phyloP scores from a whole-genome alignment of 2,888 invertebrate species.

The Adela reaumurella region DNA sequence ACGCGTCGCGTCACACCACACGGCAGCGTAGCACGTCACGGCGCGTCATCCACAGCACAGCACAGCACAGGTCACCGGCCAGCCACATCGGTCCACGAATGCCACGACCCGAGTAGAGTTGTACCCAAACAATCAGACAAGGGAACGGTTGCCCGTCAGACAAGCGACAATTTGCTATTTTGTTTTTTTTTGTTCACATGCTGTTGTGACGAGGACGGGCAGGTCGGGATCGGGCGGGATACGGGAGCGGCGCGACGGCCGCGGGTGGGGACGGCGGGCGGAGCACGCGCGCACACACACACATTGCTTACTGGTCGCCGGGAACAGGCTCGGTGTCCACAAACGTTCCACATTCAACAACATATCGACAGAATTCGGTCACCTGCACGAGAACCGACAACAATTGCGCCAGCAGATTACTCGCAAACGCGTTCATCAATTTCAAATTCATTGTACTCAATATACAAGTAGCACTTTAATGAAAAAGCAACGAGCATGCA shows the following conservation, averaged over 20 bases:
- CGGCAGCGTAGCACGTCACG: constrained; percentile 13
- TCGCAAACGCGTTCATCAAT: neutral
- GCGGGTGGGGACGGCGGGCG: constrained; percentile 16
- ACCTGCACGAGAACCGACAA: neutral
- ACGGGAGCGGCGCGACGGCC: constrained; percentile 21
- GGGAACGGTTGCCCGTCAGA: constrained; percentile 61
- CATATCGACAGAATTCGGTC: neutral
- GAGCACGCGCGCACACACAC: constrained; percentile 8
- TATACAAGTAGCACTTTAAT: neutral
- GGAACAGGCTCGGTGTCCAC: neutral
- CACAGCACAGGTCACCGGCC: constrained; percentile 15
- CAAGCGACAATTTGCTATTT: constrained; percentile 55
- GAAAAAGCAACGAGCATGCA: neutral
- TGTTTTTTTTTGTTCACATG: constrained; percentile 53
- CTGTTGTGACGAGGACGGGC: constrained; percentile 43
- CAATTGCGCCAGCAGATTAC: neutral
- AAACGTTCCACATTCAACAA: neutral
- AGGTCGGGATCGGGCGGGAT: constrained; percentile 22
- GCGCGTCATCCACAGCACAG: constrained; percentile 19
- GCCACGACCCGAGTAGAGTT: constrained; percentile 58
- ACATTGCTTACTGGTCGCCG: neutral
- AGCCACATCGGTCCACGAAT: constrained; percentile 27
- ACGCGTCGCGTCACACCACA: constrained; percentile 15
- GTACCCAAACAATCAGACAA: constrained; percentile 59
- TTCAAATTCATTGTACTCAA: neutral